Base-by-base conservation (phyloP, 2,797 vertebrate genomes). In the Podarcis siculus region DNA sequence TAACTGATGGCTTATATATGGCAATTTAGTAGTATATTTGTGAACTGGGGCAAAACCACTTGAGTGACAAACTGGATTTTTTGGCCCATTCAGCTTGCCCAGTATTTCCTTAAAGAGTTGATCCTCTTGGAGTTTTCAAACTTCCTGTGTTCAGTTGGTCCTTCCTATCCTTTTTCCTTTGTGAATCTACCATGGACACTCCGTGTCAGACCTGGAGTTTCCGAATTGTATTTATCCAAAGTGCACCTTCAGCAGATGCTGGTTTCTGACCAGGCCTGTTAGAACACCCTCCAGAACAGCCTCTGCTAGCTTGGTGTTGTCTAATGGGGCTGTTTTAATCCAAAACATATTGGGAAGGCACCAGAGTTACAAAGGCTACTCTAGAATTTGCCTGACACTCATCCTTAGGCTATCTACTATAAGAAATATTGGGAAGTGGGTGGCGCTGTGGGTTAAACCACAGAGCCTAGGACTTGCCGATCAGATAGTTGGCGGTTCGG, bases 1-100 rank as follows among this genome's bases (percentile, higher is more conserved):
- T 73, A 61, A 81, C 87, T 35, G 13, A 90, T 5, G 83, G 90
- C 37, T 81, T 32, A 85, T 30, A 27, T 66, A 35, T 49, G 83
- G 78, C 37, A 66, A 30, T 45, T 30, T 30, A 85, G 25, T 30
- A 17, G n/a, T 58, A 21, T 49, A 49, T 42, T 75, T 37, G 39
- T 35, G 49, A 78, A 32, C 35, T 12, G 45, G 72, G 12, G 64
- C 73, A 78, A 83, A 30, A 5, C 19, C 12, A 13, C 71, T 8
- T 39, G 35, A 35, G 83, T 27, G 49, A 19, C 83, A 19, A 10
- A 61, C 5, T 17, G 39, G 64, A 69, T 61, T 30, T 6, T 8
- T 67, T 79, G 39, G 6, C 61, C 84, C 19, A 1, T 15, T 32
- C 8, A 45, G 10, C 25, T 49, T 39, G 12, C 45, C 72, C 32